A percentile compares a stretch with the other conserved stretches of the same genome.
Evolutionary conservation across 1,140 invertebrate species (phyloP).

Genomic region (Teleogryllus occipitalis): DNA sequence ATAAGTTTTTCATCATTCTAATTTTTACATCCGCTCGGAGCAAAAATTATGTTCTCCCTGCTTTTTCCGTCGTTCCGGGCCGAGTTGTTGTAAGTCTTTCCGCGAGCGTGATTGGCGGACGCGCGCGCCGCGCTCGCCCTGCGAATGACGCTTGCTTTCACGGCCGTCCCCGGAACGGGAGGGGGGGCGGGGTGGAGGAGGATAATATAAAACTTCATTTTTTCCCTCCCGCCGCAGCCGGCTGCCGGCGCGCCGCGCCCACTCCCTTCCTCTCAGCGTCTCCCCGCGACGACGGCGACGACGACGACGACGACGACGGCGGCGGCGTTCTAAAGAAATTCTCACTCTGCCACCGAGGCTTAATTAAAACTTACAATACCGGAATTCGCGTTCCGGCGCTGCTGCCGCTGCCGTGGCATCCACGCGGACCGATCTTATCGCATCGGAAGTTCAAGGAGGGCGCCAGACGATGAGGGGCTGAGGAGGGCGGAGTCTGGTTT

Average conservation of each 20-base stretch:
- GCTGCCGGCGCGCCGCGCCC: too few species aligned
- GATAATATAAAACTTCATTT: constrained; percentile 1
- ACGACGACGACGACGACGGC: too few species aligned
- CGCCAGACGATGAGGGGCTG: background rate
- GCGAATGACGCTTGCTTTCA: background rate
- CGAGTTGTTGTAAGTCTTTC: background rate
- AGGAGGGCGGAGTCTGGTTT: background rate
- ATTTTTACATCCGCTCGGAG: background rate
- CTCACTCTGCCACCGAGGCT: background rate
- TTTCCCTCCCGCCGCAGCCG: background rate
- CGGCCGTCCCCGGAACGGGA: background rate
- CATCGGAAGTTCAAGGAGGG: background rate
- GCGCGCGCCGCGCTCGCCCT: background rate
- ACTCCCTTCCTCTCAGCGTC: background rate
- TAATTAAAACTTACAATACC: constrained; percentile 6
- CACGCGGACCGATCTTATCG: background rate
- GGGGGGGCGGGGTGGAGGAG: background rate
- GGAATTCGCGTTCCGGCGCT: background rate
- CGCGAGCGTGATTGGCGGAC: background rate
- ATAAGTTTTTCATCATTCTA: constrained; percentile 6
- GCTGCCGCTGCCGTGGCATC: background rate
- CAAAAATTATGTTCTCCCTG: background rate
- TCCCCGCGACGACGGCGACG: too few species aligned
- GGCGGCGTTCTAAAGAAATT: background rate
- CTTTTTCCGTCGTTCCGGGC: too few species aligned